phyloP scores from a whole-genome alignment of 2,888 invertebrate genomes.

The Heteromurus nitidus region DNA sequence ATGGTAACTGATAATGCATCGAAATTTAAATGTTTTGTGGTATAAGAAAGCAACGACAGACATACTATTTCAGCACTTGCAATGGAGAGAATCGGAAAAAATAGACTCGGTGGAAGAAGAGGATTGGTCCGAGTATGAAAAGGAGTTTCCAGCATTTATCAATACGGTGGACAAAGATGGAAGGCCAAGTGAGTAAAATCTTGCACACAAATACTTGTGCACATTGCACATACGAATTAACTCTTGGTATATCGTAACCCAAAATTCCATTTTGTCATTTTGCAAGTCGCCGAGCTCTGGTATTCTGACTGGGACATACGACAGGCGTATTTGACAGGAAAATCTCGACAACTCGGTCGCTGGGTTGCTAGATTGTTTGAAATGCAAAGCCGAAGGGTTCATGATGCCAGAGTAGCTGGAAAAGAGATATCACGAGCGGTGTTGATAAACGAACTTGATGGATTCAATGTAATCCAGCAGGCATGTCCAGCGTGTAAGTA shows the following conservation, averaged over 20 bases:
- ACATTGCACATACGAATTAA: too few relatives aligned
- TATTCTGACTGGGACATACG: not conserved
- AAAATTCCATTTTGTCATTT: not conserved
- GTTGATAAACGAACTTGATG: not conserved
- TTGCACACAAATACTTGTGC: too few relatives aligned
- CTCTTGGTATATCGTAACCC: too few relatives aligned
- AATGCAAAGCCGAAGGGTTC: not conserved
- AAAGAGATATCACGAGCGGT: slow-evolving; percentile 2
- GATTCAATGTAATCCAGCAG: slow-evolving; percentile 18
- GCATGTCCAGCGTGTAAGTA: slow-evolving; percentile 7
- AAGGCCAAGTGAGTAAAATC: not conserved
- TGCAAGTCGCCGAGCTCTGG: slow-evolving; percentile 18
- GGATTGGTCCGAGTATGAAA: not conserved
- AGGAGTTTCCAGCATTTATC: not conserved
- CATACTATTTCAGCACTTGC: not conserved
- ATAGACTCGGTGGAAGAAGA: not conserved
- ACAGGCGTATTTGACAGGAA: not conserved
- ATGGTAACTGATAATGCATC: too few relatives aligned
- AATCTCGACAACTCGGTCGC: not conserved
- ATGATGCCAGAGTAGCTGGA: not conserved
- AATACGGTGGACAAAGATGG: not conserved
- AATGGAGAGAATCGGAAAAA: not conserved
- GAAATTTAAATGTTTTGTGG: too few relatives aligned
- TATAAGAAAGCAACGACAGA: too few relatives aligned
- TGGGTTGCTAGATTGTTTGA: not conserved